phyloP scores from a whole-genome alignment of 1,140 invertebrate species.

The Drosophila neocordata region DNA sequence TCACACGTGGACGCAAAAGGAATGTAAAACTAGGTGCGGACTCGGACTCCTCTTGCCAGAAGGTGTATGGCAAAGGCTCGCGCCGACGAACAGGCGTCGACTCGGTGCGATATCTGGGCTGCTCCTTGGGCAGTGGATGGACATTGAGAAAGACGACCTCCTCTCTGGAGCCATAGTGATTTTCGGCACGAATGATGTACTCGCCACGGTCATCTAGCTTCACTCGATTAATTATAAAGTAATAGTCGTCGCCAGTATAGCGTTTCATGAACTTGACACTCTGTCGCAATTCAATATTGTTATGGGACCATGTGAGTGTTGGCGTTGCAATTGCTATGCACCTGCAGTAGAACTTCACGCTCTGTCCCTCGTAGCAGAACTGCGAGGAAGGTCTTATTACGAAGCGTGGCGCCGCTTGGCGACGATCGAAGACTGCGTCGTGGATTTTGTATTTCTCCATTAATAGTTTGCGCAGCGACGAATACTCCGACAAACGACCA shows the following conservation, averaged over 20 bases:
- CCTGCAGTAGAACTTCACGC: constrained; percentile 98
- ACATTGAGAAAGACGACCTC: constrained; percentile 99
- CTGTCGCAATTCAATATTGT: constrained; percentile 96
- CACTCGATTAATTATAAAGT: constrained; percentile 97
- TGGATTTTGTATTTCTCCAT: constrained; percentile 98
- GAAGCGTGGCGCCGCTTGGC: constrained; percentile 98
- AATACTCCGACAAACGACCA: constrained; percentile 98
- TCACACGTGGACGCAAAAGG: constrained; percentile 97
- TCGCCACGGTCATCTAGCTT: constrained; percentile 98
- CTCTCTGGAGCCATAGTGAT: constrained; percentile 98
- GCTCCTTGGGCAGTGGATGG: constrained; percentile 93
- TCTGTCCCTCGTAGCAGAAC: constrained; percentile 98
- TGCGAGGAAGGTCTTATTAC: constrained; percentile 97
- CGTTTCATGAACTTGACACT: constrained; percentile 99
- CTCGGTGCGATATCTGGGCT: constrained; percentile 90
- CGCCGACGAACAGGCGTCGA: constrained; percentile 88
- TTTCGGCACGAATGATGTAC: constrained; percentile 98
- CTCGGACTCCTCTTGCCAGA: constrained; percentile 95
- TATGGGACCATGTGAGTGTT: constrained; percentile 97
- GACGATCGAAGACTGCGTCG: constrained; percentile 97
- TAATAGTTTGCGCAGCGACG: constrained; percentile 96
- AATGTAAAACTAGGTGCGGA: constrained; percentile 97
- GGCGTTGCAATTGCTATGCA: constrained; percentile 97
- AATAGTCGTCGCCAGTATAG: constrained; percentile 97
- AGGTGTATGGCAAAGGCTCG: constrained; percentile 88